Percentiles rank a stretch among this genome's conserved stretches.
Conservation (phyloP, 2,888 invertebrate species). For the Drosophila niveifrons region DNA sequence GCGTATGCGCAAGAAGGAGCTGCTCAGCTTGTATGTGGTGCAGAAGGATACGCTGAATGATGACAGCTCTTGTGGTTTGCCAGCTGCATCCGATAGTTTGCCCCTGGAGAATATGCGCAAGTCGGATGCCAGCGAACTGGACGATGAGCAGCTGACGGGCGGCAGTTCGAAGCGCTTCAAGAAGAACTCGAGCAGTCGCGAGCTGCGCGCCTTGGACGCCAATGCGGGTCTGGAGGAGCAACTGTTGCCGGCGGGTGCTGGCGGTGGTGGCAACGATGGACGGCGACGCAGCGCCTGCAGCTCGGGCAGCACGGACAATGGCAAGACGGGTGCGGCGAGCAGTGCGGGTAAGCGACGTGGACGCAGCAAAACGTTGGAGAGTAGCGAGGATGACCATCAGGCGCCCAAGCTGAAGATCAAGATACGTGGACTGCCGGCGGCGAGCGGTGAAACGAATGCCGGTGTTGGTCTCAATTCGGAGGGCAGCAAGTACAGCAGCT, state of each 20-base stretch:
- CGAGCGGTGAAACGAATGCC: constrained; percentile 53
- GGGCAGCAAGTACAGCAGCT: constrained; percentile 69
- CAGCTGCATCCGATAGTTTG: constrained; percentile 84
- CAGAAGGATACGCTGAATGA: constrained; percentile 94
- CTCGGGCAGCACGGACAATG: constrained; percentile 82
- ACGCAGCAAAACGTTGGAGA: constrained; percentile 84
- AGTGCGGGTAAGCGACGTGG: constrained; percentile 84
- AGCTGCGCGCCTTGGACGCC: constrained; percentile 88
- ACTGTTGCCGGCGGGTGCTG: constrained; percentile 65
- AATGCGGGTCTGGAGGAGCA: constrained; percentile 86
- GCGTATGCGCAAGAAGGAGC: constrained; percentile 95
- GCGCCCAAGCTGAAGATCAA: constrained; percentile 91
- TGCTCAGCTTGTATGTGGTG: constrained; percentile 93
- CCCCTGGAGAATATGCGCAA: constrained; percentile 89
- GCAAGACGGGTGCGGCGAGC: constrained; percentile 80
- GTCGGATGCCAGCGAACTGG: constrained; percentile 93
- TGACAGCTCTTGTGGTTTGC: constrained; percentile 87
- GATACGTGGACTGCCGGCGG: constrained; percentile 84
- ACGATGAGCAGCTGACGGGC: constrained; percentile 89
- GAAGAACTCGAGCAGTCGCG: constrained; percentile 85
- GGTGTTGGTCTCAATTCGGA: constrained; percentile 48
- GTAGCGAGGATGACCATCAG: constrained; percentile 84
- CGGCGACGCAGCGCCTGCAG: constrained; percentile 86
- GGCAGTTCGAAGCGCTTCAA: constrained; percentile 87
- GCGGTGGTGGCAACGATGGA: constrained; percentile 82